Conservation (phyloP, 2,888 invertebrate genomes). For the Digitonthophagus gazella region DNA sequence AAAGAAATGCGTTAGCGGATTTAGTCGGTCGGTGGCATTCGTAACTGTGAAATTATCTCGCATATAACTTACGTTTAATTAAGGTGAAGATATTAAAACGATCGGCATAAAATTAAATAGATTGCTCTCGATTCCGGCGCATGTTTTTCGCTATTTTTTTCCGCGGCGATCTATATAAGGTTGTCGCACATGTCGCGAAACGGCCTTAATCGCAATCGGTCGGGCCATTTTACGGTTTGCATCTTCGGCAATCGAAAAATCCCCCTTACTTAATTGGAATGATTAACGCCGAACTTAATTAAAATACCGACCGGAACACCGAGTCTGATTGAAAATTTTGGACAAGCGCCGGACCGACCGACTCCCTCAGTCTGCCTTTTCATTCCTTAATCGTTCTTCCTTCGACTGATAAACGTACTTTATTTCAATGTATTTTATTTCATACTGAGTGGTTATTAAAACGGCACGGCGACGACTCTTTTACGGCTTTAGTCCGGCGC, state of each 20-base stretch:
- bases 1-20: background rate
- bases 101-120: background rate
- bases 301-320: background rate
- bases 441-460: background rate
- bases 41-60: background rate
- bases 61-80: background rate
- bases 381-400: background rate
- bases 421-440: background rate
- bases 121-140: background rate
- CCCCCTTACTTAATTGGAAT: conserved; percentile 7
- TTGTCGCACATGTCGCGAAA: conserved; percentile 5
- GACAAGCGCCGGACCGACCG: background rate
- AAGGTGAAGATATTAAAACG: background rate
- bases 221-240: conserved; percentile 5
- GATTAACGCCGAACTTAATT: conserved; percentile 12
- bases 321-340: background rate
- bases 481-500: background rate
- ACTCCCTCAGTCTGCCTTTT: background rate
- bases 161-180: conserved; percentile 9
- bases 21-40: background rate
- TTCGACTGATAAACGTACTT: background rate
- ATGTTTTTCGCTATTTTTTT: conserved; percentile 7
- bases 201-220: conserved; percentile 1
- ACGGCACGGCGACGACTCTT: background rate
- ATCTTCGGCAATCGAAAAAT: conserved; percentile 2